Evolutionary conservation across 2,797 vertebrate species (phyloP).

Genomic region (Peromyscus attwateri): DNA sequence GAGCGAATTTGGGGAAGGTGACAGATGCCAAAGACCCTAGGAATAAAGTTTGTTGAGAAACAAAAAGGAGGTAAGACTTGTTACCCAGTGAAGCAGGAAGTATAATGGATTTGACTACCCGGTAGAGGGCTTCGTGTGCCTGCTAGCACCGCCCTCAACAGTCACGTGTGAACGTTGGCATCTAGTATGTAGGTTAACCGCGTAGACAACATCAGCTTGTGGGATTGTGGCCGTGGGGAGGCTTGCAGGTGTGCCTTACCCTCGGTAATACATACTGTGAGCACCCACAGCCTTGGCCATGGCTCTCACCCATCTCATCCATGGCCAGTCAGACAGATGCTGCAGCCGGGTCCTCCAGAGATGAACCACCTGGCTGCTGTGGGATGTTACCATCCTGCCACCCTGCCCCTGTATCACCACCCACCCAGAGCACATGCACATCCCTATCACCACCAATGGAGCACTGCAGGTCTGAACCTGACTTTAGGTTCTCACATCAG

Average conservation of each 20-base stretch:
- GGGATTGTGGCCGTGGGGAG: background rate
- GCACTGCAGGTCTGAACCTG: background rate
- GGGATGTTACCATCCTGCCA: background rate
- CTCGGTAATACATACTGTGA: fast-evolving
- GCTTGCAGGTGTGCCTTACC: background rate
- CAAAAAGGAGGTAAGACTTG: background rate
- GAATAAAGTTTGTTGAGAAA: background rate
- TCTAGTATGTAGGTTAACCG: background rate
- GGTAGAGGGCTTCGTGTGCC: no score
- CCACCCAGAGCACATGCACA: no score
- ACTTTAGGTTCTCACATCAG: background rate
- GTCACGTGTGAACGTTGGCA: background rate
- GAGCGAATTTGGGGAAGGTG: no score
- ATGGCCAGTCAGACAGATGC: background rate
- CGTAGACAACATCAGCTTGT: background rate
- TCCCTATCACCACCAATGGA: no score
- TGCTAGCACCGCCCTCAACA: background rate
- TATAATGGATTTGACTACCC: fast-evolving
- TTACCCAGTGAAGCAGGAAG: background rate
- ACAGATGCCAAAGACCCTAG: background rate
- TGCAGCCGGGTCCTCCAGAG: background rate
- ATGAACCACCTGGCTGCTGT: background rate
- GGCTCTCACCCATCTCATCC: background rate
- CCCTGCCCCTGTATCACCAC: background rate
- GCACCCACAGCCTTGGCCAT: background rate